Evolutionary conservation across 2,113 vertebrate species (phyloP), one percentile per base, ranked within the genome.

Genomic region (Tachycineta bicolor): DNA sequence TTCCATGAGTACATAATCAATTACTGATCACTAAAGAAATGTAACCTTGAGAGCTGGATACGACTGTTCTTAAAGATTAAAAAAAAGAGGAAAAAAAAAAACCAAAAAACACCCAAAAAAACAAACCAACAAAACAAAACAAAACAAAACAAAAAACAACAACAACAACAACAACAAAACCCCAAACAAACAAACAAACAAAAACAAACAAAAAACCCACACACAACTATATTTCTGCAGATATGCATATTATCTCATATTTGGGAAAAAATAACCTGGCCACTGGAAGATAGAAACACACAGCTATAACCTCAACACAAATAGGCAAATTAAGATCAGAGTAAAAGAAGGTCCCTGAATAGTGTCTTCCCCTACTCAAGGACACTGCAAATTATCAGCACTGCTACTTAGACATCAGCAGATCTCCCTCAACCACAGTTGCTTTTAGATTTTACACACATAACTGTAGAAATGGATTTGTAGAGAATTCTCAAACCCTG

Each of bases 121-220:
- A 37, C 13, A 28, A 5, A 2, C 11, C 6, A 17, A 34, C n/a
- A n/a, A 62, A 13, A 15, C 34, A 14, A 0, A n/a, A 28, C 3
- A 64, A 25, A 37, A 37, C n/a, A n/a, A n/a, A n/a, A 37, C 37
- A 37, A 37, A 37, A 37, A 37, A 37, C 37, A 7, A 37, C 37
- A 37, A 37, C 37, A 37, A 37, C 37, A 37, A 37, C 37, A 37
- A 37, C 37, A 37, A 37, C 7, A 37, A 37, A 37, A 37, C 37
- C 37, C 37, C n/a, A n/a, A n/a, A 41, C 41, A 5, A 8, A 37
- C 13, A 28, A 5, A 2, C 11, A 7, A 17, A 34, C n/a, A n/a
- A 62, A 13, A 15, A 58, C 22, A 0, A n/a, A 28, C 3, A 64
- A 25, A 37, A 37, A 37, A n/a, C 37, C 37, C 37, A 9, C 37